Evolutionary conservation across 2,797 vertebrate species (phyloP).

Genomic region (Antrozous pallidus): DNA sequence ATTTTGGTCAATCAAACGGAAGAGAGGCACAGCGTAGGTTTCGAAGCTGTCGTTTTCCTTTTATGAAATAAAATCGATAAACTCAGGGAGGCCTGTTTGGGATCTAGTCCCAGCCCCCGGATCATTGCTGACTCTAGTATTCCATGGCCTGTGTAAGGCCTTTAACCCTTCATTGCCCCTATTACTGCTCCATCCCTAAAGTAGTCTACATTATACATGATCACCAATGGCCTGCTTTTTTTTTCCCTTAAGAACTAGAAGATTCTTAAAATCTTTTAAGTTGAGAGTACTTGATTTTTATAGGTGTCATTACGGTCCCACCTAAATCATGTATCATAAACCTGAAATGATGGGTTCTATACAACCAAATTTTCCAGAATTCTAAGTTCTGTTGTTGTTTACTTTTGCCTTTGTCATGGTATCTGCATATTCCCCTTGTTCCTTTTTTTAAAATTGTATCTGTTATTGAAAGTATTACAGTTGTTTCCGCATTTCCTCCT

Average conservation of each 20-base stretch:
- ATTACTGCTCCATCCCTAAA: background rate
- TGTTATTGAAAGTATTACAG: too few species aligned
- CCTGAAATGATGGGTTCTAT: background rate
- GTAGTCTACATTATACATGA: background rate
- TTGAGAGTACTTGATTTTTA: background rate
- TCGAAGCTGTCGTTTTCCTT: background rate
- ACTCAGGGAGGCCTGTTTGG: background rate
- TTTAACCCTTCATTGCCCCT: background rate
- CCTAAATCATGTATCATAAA: background rate
- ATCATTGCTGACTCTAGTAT: background rate
- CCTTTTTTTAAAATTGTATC: background rate
- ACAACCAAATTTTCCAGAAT: conserved; percentile 11
- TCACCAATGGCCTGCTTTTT: background rate
- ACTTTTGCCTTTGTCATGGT: background rate
- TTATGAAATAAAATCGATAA: conserved; percentile 35
- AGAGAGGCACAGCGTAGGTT: background rate
- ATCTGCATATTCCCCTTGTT: background rate
- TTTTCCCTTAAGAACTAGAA: background rate
- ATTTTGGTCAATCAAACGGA: conserved; percentile 54
- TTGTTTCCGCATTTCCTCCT: too few species aligned
- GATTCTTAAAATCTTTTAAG: conserved; percentile 34
- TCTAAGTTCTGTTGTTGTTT: background rate
- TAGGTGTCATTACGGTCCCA: background rate
- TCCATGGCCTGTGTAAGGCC: background rate
- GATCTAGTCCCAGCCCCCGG: background rate